Evolutionary conservation across 2,113 vertebrate genomes (phyloP).

Genomic region (Macquaria ambigua): DNA sequence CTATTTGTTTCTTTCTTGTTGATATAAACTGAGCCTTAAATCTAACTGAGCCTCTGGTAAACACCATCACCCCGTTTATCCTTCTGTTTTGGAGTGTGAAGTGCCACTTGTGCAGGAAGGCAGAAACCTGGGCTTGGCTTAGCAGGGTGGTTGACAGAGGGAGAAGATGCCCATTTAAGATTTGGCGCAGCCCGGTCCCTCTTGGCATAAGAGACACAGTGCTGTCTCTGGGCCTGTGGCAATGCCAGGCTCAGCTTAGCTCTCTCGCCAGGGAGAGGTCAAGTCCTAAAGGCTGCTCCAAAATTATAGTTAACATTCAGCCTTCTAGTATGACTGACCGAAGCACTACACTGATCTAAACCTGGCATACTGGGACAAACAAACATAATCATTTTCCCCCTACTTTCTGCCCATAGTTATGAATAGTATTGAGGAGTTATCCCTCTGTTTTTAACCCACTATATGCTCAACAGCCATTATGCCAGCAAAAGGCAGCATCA

Average conservation of each 20-base stretch:
- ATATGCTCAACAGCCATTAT: not conserved
- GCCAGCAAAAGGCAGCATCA: not conserved
- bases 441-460: not conserved
- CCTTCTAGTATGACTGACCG: constrained; percentile 16
- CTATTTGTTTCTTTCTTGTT: not conserved
- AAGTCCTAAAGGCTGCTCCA: constrained; percentile 58
- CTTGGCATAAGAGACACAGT: constrained; percentile 53
- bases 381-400: not conserved
- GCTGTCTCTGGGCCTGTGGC: constrained; percentile 51
- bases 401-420: not conserved
- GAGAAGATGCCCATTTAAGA: constrained; percentile 72
- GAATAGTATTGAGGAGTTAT: not conserved
- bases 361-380: not conserved
- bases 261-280: constrained; percentile 66
- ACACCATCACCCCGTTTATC: constrained; percentile 4
- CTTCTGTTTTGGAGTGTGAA: constrained; percentile 38
- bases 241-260: constrained; percentile 73
- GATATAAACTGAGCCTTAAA: constrained; percentile 5
- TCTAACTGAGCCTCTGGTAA: not conserved
- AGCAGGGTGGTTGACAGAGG: constrained; percentile 53
- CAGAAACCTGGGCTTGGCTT: constrained; percentile 50
- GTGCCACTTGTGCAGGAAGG: constrained; percentile 32
- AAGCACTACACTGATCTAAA: constrained; percentile 2
- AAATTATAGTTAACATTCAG: constrained; percentile 58
- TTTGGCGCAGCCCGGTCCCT: constrained; percentile 60